Percentiles rank a stretch among this genome's conserved stretches.
Conservation (phyloP, 2,113 vertebrate genomes). For the Cyphomyrus discorhynchus region DNA sequence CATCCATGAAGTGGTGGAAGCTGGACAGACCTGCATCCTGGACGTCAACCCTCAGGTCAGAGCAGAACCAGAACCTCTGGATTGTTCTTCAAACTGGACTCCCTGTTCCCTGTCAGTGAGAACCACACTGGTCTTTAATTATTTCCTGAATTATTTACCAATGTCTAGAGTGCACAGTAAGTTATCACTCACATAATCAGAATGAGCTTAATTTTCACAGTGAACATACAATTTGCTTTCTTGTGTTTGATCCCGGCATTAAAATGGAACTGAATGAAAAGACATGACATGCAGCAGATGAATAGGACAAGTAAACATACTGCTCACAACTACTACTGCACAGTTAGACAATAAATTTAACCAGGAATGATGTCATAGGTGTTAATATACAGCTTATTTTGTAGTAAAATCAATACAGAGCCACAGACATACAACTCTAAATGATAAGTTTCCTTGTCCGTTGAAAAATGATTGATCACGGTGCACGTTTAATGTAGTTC, state of each 20-base stretch:
- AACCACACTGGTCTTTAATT: not conserved
- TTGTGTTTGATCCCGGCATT: not conserved
- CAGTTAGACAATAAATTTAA: not conserved
- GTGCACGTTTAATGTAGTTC: not conserved
- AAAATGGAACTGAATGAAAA: not conserved
- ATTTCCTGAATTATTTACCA: not conserved
- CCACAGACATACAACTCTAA: not conserved
- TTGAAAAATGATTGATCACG: not conserved
- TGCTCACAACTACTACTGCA: not conserved
- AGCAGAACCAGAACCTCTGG: not conserved
- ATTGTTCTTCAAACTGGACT: not conserved
- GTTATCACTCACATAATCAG: not conserved
- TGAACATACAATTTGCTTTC: not conserved
- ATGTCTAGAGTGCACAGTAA: not conserved
- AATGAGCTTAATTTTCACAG: not conserved
- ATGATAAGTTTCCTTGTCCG: not conserved
- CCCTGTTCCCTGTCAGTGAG: not conserved
- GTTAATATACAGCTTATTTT: not conserved
- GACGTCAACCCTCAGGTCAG: slow-evolving; percentile 93
- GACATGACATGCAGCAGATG: not conserved
- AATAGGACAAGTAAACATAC: not conserved
- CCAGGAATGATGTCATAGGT: not conserved
- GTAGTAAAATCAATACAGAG: not conserved
- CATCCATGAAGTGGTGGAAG: slow-evolving; percentile 86
- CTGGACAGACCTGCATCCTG: slow-evolving; percentile 89